These are phyloP conservation scores for Brienomyrus longianalis DNA, from an alignment of 2,113 vertebrate species.

Conservation along the genomic window DNA sequence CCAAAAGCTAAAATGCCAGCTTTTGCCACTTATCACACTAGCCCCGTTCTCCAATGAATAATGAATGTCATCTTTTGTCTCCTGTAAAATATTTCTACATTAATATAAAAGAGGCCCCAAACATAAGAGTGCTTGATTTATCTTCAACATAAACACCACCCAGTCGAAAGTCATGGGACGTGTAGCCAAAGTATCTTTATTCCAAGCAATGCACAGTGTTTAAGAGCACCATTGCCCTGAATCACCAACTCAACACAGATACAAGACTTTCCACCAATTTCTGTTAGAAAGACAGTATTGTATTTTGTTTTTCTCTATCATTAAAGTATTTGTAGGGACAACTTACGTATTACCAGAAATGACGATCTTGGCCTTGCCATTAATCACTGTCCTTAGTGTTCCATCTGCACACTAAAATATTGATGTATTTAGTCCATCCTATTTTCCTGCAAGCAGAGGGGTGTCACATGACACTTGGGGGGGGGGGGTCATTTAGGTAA, in stretches of 20 bases:
- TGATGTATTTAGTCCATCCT: neutral
- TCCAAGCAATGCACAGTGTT: neutral
- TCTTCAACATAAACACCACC: slow-evolving; percentile 56
- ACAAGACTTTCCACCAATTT: neutral
- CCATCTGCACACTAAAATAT: neutral
- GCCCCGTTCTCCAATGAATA: slow-evolving; percentile 83
- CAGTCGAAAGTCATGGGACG: neutral
- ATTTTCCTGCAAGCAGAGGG: neutral
- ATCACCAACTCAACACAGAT: neutral
- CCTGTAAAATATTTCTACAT: slow-evolving; percentile 88
- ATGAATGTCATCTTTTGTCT: slow-evolving; percentile 98
- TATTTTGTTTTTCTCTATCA: neutral
- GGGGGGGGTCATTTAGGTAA: neutral
- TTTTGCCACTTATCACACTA: slow-evolving; percentile 84
- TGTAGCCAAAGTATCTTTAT: neutral
- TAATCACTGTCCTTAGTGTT: neutral
- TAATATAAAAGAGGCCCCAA: slow-evolving; percentile 77
- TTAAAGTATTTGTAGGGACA: neutral
- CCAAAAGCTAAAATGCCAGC: slow-evolving; percentile 97
- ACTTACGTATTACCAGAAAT: neutral
- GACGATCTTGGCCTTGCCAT: neutral
- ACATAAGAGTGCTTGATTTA: slow-evolving; percentile 81
- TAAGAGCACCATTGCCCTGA: neutral
- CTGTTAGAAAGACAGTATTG: neutral
- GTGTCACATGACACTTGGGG: neutral